Percentiles rank a stretch among this genome's conserved stretches.
Evolutionary conservation across 1,140 invertebrate genomes (phyloP).

Genomic region (Scaptodrosophila lebanonensis): DNA sequence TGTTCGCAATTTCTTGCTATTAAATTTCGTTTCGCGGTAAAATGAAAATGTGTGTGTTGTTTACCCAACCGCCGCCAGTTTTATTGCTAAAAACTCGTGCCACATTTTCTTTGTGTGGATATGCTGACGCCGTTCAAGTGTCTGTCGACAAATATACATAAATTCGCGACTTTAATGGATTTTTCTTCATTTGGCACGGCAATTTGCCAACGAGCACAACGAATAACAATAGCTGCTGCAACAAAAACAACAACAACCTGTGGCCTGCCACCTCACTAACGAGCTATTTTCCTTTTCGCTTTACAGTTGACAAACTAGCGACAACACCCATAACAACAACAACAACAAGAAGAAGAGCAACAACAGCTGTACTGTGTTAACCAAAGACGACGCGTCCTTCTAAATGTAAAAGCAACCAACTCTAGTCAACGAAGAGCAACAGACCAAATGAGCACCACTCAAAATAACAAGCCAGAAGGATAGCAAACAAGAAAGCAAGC

Average conservation of each 20-base stretch:
- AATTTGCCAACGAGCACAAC: neutral
- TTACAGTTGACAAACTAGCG: conserved; percentile 27
- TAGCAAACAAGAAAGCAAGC: too few relatives aligned
- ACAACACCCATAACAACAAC: conserved; percentile 11
- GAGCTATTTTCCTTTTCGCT: conserved; percentile 18
- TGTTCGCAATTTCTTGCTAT: too few relatives aligned
- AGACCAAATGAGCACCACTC: conserved; percentile 66
- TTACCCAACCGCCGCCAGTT: too few relatives aligned
- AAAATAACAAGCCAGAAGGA: conserved; percentile 23
- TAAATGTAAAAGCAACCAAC: conserved; percentile 43
- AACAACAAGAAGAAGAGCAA: conserved; percentile 16
- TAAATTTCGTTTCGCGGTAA: too few relatives aligned
- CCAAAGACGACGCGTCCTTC: conserved; percentile 32
- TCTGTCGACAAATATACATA: too few relatives aligned
- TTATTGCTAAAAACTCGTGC: too few relatives aligned
- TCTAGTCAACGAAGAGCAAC: conserved; percentile 60
- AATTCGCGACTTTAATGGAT: too few relatives aligned
- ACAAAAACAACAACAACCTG: neutral
- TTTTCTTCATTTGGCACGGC: neutral
- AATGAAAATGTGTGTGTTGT: too few relatives aligned
- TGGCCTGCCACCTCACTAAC: conserved; percentile 16
- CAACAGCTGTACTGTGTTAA: conserved; percentile 31
- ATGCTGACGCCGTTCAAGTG: too few relatives aligned
- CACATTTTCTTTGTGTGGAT: too few relatives aligned
- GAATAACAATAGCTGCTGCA: neutral